These are phyloP conservation scores for Leptinotarsa peninsularis DNA, from an alignment of 2,888 invertebrate genomes.

Conservation along the genomic window DNA sequence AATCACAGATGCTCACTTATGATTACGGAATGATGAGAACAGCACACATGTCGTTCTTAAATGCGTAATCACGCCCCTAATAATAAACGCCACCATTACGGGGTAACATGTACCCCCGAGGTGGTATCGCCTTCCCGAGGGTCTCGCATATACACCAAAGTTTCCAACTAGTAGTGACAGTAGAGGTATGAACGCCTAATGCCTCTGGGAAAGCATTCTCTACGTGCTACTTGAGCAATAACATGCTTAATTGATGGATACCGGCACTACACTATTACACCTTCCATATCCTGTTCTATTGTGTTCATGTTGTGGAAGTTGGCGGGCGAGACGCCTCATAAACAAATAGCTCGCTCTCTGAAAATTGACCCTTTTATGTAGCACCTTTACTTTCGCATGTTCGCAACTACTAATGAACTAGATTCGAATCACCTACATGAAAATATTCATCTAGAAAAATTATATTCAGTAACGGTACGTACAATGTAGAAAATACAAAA, in stretches of 20 bases:
- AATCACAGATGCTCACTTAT: conserved; percentile 37
- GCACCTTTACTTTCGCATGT: background rate
- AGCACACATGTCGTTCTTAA: conserved; percentile 35
- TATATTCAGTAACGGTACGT: too few relatives aligned
- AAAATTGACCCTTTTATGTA: conserved; percentile 1
- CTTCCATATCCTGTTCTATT: conserved; percentile 20
- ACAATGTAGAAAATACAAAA: too few relatives aligned
- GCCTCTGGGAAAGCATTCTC: conserved; percentile 52
- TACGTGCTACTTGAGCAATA: conserved; percentile 55
- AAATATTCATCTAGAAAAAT: background rate
- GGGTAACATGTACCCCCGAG: conserved; percentile 41
- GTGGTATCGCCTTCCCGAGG: conserved; percentile 41
- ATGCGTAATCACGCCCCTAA: conserved; percentile 37
- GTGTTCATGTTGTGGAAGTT: conserved; percentile 15
- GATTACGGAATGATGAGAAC: conserved; percentile 38
- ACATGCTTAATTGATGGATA: conserved; percentile 57
- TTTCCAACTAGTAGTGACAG: conserved; percentile 54
- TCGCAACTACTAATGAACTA: background rate
- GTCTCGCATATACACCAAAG: conserved; percentile 37
- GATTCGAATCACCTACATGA: background rate
- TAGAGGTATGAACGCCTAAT: conserved; percentile 46
- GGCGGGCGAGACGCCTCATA: background rate
- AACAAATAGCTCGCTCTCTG: conserved; percentile 9
- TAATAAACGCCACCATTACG: conserved; percentile 39
- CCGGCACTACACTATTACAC: conserved; percentile 26